Conservation (phyloP, 2,888 invertebrate species). For the Ophioninae sp. region DNA sequence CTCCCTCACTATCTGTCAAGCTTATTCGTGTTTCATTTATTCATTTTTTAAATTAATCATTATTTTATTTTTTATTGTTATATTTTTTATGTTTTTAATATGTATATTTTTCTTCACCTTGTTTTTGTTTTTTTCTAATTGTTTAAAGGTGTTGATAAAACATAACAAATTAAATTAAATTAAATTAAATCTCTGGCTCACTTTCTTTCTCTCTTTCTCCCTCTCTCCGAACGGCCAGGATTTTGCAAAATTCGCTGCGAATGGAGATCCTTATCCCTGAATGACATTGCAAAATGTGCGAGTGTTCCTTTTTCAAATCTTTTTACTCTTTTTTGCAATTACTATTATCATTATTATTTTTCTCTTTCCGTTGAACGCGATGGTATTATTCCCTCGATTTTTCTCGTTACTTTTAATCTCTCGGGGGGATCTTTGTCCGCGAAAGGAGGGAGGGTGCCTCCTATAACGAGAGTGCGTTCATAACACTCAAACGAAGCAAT, state of each 20-base stretch:
- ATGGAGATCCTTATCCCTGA: conserved; percentile 58
- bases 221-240: conserved; percentile 11
- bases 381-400: not conserved
- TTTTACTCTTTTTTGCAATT: conserved; percentile 17
- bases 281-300: conserved; percentile 59
- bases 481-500: conserved; percentile 22
- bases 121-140: not conserved
- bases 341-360: conserved; percentile 37
- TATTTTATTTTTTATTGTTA: not conserved
- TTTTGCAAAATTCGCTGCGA: conserved; percentile 62
- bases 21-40: not conserved
- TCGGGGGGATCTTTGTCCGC: conserved; percentile 46
- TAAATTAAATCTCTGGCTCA: not conserved
- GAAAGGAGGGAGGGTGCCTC: conserved; percentile 29
- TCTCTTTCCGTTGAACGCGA: conserved; percentile 1
- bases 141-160: no score
- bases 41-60: not conserved
- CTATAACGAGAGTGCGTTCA: conserved; percentile 51
- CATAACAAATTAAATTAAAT: no score
- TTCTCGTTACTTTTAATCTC: not conserved
- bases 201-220: conserved; percentile 1
- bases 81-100: no score
- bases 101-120: not conserved
- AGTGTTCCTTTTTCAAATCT: conserved; percentile 10
- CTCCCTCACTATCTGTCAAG: not conserved